Evolutionary conservation across 2,113 vertebrate species (phyloP), one percentile per base, ranked within the genome.

Genomic region (Python bivittatus): DNA sequence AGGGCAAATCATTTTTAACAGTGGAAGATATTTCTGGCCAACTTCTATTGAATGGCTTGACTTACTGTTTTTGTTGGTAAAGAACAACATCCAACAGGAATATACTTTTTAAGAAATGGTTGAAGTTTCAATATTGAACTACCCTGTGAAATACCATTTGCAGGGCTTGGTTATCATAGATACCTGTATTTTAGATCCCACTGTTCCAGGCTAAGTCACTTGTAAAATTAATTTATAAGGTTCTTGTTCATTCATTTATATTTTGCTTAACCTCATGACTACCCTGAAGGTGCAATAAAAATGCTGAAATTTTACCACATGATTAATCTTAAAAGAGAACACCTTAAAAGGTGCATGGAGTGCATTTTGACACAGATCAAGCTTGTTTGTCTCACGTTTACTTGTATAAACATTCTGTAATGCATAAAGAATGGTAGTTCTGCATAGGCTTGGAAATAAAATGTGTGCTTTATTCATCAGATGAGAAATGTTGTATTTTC

Each of bases 401-500:
- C 61, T 94, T 94, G 13, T 94, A 93, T 95, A 96, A 96, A 95
- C 91, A 94, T 92, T 95, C 84, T 89, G 22, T 91, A 94, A 93
- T 84, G 38, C 44, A 93, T 95, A 94, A 96, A 95, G 93, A 93
- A 93, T 17, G 5, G 61, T 58, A 88, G 79, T 92, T 94, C 90
- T 93, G 52, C 72, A 89, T 88, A 92, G 23, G 72, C 95, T 93
- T 95, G 93, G 86, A 95, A 95, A 72, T 89, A 44, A 90, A 95
- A 96, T 92, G 88, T 56, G 10, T 91, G 68, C 94, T 95, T 95
- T 91, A 90, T 95, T 90, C 86, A 92, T 56, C 72, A 95, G 91
- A 95, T 95, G 93, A 95, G 92, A 95, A 96, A 95, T 91, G 44
- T 42, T 94, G 92, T 95, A 89, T 96, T 96, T 95, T 96, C 91